Evolutionary conservation across 2,888 invertebrate genomes (phyloP).

Genomic region (Dicycla oo): DNA sequence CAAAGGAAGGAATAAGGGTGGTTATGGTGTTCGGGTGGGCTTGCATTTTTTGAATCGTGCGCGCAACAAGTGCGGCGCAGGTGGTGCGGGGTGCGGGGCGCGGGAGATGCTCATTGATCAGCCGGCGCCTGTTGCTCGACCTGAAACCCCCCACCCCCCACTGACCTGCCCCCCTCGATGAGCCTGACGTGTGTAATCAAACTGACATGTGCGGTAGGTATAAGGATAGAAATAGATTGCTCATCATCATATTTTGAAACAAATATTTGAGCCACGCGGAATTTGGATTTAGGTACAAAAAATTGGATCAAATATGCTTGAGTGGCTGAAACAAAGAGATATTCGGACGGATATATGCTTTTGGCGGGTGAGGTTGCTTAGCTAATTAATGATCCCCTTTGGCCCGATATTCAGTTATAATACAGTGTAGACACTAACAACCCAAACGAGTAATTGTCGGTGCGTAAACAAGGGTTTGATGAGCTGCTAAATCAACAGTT

Average conservation of each 20-base stretch:
- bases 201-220: constrained; percentile 72
- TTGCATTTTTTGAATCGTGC: constrained; percentile 73
- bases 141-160: constrained; percentile 69
- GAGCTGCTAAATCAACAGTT: constrained; percentile 46
- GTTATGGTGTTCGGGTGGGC: constrained; percentile 41
- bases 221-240: constrained; percentile 60
- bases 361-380: constrained; percentile 30
- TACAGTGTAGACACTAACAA: constrained; percentile 33
- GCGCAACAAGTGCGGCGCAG: constrained; percentile 90
- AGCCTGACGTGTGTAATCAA: constrained; percentile 75
- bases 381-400: constrained; percentile 48
- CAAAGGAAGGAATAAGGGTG: constrained; percentile 33
- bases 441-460: constrained; percentile 45
- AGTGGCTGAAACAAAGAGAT: constrained; percentile 38
- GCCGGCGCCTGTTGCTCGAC: constrained; percentile 85
- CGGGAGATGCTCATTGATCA: constrained; percentile 85
- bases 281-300: constrained; percentile 48
- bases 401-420: constrained; percentile 47
- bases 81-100: constrained; percentile 68
- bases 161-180: constrained; percentile 63
- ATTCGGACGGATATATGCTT: constrained; percentile 5
- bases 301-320: constrained; percentile 35
- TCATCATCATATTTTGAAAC: constrained; percentile 59
- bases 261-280: constrained; percentile 42
- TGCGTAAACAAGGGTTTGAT: constrained; percentile 57